Evolutionary conservation across 2,113 vertebrate species (phyloP).

Genomic region (Numida meleagris): DNA sequence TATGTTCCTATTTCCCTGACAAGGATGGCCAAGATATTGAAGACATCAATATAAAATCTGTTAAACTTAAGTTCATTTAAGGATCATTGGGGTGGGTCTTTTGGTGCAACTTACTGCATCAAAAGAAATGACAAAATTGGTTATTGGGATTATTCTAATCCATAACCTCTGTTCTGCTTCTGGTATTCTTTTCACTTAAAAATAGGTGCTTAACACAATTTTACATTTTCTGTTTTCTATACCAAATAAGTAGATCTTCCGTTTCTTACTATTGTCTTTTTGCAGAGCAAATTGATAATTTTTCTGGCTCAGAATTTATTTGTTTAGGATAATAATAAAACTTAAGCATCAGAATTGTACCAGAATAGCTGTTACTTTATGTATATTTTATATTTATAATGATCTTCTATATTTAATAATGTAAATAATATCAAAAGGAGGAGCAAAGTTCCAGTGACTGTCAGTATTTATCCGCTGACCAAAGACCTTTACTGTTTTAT

Average conservation of each 20-base stretch:
- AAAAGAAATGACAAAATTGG: neutral
- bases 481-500: neutral
- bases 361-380: neutral
- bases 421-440: neutral
- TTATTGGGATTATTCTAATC: neutral
- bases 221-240: neutral
- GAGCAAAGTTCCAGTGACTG: neutral
- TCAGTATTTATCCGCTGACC: neutral
- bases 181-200: neutral
- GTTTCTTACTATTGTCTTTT: neutral
- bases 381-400: neutral
- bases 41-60: neutral
- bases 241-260: neutral
- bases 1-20: neutral
- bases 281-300: neutral
- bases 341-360: neutral
- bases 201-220: neutral
- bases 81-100: neutral
- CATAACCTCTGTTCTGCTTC: neutral
- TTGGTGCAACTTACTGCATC: neutral
- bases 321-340: neutral
- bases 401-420: constrained; percentile 4
- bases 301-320: neutral
- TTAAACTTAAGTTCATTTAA: neutral
- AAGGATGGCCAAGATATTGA: neutral